These are phyloP conservation scores for Delphinus delphis DNA, from an alignment of 2,113 vertebrate species.

Conservation along the genomic window DNA sequence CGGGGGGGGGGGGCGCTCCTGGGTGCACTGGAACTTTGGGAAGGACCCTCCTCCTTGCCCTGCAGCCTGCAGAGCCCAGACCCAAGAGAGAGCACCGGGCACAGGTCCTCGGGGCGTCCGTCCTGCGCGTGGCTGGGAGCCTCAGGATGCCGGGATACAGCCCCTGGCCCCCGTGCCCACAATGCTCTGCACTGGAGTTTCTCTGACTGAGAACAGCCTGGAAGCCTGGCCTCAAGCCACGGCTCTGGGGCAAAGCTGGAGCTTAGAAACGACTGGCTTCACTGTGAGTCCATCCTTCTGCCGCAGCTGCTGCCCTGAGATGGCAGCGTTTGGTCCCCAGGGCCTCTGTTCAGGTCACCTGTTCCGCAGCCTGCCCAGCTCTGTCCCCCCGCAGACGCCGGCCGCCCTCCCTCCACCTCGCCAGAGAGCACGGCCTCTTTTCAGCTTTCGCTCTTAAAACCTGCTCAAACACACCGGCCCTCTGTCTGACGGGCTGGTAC, in stretches of 20 bases:
- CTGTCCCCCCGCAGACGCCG: fast-evolving
- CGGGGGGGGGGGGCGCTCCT: not conserved
- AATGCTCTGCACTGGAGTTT: not conserved
- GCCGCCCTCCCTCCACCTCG: not conserved
- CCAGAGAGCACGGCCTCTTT: not conserved
- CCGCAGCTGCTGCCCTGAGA: not conserved
- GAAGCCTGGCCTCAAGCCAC: not conserved
- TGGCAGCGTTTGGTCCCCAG: not conserved
- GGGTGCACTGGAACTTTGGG: not conserved
- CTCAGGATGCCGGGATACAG: fast-evolving
- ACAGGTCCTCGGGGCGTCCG: not conserved
- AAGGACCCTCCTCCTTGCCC: not conserved
- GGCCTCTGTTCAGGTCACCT: not conserved
- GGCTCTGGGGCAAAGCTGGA: not conserved
- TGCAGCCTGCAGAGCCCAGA: not conserved
- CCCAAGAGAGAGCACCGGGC: not conserved
- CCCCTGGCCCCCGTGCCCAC: not conserved
- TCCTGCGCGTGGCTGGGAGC: not conserved
- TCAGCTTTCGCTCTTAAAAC: not conserved
- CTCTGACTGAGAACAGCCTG: not conserved
- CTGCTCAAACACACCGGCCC: not conserved
- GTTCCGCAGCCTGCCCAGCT: not conserved
- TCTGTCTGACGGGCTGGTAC: not conserved
- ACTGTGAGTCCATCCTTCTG: not conserved
- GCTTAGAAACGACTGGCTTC: not conserved